Evolutionary conservation across 37 sponge, comb jelly and placozoan species (phyloP).

Genomic region (Oopsacas minuta): DNA sequence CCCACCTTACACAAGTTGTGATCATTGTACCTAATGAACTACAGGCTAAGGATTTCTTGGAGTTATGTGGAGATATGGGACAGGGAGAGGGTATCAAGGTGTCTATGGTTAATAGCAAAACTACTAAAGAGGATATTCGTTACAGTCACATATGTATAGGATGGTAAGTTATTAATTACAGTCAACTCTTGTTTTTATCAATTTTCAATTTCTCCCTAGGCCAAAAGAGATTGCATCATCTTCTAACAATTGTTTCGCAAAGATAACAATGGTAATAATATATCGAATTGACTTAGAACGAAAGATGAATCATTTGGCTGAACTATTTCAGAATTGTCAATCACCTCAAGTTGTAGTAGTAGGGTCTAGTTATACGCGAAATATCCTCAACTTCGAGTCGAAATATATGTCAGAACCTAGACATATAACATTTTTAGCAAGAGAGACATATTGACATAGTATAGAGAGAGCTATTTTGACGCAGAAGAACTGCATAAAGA

Average conservation of each 20-base stretch:
- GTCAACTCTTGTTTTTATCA: background rate
- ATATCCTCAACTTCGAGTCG: background rate
- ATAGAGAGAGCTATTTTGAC: background rate
- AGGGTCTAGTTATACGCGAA: background rate
- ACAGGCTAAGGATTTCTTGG: background rate
- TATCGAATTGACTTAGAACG: background rate
- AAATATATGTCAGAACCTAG: constrained; percentile 6
- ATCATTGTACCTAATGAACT: background rate
- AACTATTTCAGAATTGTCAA: background rate
- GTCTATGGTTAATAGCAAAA: background rate
- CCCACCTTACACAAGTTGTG: background rate
- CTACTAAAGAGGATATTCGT: background rate
- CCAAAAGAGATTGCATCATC: background rate
- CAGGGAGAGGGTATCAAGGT: background rate
- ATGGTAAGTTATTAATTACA: background rate
- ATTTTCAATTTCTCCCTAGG: too few species aligned
- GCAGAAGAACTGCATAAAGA: background rate
- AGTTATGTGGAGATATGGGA: background rate
- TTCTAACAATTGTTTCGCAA: background rate
- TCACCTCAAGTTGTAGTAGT: background rate
- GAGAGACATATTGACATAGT: background rate
- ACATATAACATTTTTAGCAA: constrained; percentile 16
- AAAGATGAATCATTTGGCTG: background rate
- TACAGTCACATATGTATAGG: background rate
- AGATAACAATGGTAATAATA: background rate